Percentiles rank a stretch among this genome's conserved stretches.
These are phyloP conservation scores for Staurois parvus DNA, from an alignment of 2,797 vertebrate species.

Conservation along the genomic window DNA sequence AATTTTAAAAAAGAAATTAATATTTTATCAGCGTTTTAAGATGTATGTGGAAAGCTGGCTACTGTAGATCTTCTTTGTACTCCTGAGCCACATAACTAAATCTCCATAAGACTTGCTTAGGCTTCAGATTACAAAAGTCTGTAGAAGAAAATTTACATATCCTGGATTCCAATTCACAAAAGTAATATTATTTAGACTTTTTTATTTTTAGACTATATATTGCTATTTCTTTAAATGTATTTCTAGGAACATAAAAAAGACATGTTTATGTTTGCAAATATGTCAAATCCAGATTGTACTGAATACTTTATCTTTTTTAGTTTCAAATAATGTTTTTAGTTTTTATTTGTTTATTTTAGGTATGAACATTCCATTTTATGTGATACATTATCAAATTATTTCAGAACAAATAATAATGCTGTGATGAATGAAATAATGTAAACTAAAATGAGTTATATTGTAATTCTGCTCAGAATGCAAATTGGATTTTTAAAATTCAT, in stretches of 20 bases:
- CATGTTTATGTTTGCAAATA: not conserved
- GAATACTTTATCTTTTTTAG: constrained; percentile 6
- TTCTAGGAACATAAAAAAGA: not conserved
- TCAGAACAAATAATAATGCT: no score
- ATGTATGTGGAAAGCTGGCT: constrained; percentile 46
- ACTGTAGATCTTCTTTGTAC: constrained; percentile 56
- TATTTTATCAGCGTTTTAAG: constrained; percentile 64
- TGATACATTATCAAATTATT: no score
- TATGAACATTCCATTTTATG: no score
- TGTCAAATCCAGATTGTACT: not conserved
- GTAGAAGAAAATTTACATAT: constrained; percentile 34
- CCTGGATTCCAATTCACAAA: constrained; percentile 27
- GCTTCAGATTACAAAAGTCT: constrained; percentile 45
- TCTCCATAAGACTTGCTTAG: constrained; percentile 42
- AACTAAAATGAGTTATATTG: not conserved
- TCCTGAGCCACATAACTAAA: constrained; percentile 62
- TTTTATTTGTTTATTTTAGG: no score
- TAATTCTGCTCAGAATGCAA: not conserved
- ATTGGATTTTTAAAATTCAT: not conserved
- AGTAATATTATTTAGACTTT: constrained; percentile 8
- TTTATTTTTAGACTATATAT: constrained; percentile 17
- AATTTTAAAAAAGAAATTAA: constrained; percentile 65
- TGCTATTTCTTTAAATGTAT: constrained; percentile 13
- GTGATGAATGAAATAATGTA: not conserved
- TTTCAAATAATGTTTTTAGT: not conserved